Evolutionary conservation across 2,113 vertebrate species (phyloP).

Genomic region (Eublepharis macularius): DNA sequence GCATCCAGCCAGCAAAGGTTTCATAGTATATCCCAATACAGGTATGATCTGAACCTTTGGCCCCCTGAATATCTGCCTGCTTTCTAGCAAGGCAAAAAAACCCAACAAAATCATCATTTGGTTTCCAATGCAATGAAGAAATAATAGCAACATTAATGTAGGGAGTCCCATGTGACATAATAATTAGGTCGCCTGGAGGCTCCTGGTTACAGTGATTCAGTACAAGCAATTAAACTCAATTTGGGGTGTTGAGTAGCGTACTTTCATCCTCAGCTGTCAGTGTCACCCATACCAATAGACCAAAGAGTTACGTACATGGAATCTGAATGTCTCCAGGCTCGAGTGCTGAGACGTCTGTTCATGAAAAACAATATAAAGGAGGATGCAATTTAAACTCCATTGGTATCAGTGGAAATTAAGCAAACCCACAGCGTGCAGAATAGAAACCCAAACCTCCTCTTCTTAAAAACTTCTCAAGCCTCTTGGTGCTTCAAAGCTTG

Average conservation of each 20-base stretch:
- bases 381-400: not conserved
- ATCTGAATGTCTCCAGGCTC: not conserved
- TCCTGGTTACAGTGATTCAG: not conserved
- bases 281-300: not conserved
- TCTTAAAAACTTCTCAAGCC: not conserved
- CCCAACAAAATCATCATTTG: not conserved
- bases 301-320: not conserved
- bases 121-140: not conserved
- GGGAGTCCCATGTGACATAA: fast-evolving
- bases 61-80: not conserved
- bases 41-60: not conserved
- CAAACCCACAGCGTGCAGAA: not conserved
- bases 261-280: not conserved
- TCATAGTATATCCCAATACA: not conserved
- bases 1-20: not conserved
- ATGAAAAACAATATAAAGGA: conserved; percentile 14
- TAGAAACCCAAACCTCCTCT: not conserved
- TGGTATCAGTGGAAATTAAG: not conserved
- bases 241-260: not conserved
- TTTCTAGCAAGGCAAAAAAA: not conserved
- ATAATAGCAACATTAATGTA: not conserved
- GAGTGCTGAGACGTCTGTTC: conserved; percentile 57
- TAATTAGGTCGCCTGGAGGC: not conserved
- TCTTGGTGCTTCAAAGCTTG: not conserved
- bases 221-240: not conserved